phyloP scores from a whole-genome alignment of 2,888 invertebrate genomes.

The Pinctada fucata region DNA sequence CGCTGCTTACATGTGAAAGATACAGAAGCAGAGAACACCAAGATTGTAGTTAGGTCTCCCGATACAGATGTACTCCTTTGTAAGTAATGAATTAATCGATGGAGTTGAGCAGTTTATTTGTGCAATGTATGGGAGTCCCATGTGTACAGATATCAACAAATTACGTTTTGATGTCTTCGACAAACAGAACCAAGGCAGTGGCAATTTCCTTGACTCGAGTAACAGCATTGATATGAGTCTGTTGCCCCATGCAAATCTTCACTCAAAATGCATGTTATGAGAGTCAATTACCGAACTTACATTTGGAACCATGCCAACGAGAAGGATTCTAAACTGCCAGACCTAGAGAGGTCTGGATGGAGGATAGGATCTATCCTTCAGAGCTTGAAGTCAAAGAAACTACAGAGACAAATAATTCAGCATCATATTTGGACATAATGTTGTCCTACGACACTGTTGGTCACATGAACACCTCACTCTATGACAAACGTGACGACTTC shows the following conservation, averaged over 20 bases:
- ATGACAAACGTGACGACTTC: no score
- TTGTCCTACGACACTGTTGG: no score
- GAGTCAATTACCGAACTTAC: background rate
- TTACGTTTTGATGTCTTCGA: background rate
- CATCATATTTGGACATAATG: no score
- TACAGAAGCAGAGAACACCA: background rate
- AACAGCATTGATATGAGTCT: background rate
- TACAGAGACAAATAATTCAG: no score
- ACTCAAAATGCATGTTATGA: background rate
- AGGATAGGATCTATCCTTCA: background rate
- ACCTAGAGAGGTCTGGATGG: background rate
- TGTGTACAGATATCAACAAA: background rate
- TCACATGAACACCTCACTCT: no score
- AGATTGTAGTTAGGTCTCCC: background rate
- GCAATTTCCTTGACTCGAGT: background rate
- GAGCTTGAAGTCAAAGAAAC: no score
- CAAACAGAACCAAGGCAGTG: background rate
- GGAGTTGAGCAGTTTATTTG: background rate
- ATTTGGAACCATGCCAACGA: background rate
- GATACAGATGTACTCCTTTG: background rate
- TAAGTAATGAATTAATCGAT: background rate
- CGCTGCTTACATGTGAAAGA: background rate
- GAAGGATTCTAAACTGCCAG: background rate
- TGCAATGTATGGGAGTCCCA: background rate
- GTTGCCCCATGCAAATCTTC: constrained; percentile 3